phyloP scores from a whole-genome alignment of 2,888 invertebrate genomes.

The Stramonita haemastoma region DNA sequence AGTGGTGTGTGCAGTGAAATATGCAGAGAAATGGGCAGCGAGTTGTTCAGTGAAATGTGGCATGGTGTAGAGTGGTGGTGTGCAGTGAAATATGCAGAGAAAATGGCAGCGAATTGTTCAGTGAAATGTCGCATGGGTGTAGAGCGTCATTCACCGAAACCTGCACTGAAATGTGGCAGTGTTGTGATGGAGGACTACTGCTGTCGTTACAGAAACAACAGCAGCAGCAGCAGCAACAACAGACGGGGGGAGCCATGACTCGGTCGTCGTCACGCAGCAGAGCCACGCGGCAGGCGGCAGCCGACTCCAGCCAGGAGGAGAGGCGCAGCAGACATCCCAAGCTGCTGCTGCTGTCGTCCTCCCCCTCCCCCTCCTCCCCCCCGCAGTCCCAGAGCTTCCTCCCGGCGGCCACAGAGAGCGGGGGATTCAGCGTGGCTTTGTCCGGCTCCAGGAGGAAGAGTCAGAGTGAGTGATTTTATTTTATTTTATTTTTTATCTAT shows the following conservation, averaged over 20 bases:
- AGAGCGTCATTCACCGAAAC: no score
- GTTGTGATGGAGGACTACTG: not conserved
- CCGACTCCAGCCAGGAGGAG: slow-evolving; percentile 39
- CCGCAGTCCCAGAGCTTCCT: slow-evolving; percentile 22
- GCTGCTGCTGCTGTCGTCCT: not conserved
- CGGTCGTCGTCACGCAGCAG: slow-evolving; percentile 26
- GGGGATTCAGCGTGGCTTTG: slow-evolving; percentile 25
- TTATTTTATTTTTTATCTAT: no score
- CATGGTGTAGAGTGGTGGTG: no score
- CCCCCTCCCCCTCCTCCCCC: no score
- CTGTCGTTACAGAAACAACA: not conserved
- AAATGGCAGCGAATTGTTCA: no score
- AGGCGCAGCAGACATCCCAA: not conserved
- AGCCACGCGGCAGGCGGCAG: slow-evolving; percentile 8
- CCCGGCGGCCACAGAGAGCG: slow-evolving; percentile 25
- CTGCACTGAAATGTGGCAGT: not conserved
- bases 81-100: no score
- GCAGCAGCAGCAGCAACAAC: not conserved
- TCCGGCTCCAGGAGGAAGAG: slow-evolving; percentile 4
- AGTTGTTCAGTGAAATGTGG: no score
- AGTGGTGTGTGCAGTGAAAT: no score
- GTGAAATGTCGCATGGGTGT: no score
- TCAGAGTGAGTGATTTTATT: not conserved
- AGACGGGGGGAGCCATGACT: not conserved
- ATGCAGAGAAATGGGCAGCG: no score